phyloP scores from a whole-genome alignment of 2,113 vertebrate species.

The Pipra filicauda region DNA sequence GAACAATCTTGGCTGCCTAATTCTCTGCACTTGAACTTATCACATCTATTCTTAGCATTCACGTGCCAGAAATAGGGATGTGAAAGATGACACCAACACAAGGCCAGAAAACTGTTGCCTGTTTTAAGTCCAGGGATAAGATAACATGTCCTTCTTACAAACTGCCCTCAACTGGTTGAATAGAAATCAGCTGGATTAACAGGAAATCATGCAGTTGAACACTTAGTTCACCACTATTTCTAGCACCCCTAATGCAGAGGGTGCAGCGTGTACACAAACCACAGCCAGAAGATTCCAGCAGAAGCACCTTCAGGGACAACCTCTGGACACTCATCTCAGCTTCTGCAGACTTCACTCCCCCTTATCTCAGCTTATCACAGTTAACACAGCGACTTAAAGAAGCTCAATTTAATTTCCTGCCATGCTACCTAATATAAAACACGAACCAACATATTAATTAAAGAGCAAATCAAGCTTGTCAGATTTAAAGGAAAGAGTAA shows the following conservation, averaged over 20 bases:
- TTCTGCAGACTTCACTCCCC: too few relatives aligned
- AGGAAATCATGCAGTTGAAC: neutral
- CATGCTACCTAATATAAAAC: neutral
- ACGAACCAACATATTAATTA: neutral
- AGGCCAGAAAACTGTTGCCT: neutral
- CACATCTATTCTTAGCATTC: neutral
- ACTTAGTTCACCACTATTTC: neutral
- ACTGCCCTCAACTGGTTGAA: neutral
- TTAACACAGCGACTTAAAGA: neutral
- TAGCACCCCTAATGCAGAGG: neutral
- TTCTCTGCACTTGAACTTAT: too few relatives aligned
- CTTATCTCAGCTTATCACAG: neutral
- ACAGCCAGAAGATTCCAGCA: neutral
- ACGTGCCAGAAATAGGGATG: neutral
- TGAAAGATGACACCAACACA: neutral
- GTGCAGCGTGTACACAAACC: neutral
- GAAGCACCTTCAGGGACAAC: neutral
- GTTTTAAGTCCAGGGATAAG: neutral
- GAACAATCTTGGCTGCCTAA: neutral
- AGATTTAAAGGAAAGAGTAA: neutral
- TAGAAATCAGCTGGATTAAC: neutral
- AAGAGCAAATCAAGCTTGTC: neutral
- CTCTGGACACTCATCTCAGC: neutral
- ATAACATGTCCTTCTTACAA: accelerated
- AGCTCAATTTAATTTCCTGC: neutral